Conservation (phyloP, 1,140 invertebrate species). For the Eupristina koningsbergeri region DNA sequence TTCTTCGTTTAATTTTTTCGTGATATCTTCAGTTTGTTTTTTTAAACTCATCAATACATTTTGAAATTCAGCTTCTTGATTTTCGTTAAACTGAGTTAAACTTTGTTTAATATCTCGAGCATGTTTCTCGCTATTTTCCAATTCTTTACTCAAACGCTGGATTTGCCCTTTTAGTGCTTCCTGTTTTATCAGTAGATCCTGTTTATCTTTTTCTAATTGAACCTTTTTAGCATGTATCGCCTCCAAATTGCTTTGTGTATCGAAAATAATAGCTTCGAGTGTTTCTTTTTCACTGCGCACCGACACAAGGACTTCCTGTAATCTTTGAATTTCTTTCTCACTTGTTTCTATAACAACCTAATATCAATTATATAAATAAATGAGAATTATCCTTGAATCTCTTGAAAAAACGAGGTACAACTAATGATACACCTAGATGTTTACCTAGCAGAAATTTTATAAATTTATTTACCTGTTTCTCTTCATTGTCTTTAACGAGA, state of each 20-base stretch:
- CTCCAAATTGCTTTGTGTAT: constrained; percentile 85
- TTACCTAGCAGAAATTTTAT: too few relatives aligned
- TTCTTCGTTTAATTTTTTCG: constrained; percentile 85
- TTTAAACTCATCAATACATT: constrained; percentile 82
- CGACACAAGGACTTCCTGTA: constrained; percentile 83
- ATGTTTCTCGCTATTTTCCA: constrained; percentile 83
- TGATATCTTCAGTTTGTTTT: constrained; percentile 81
- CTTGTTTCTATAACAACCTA: constrained; percentile 82
- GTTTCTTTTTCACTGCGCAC: constrained; percentile 86
- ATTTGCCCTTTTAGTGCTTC: constrained; percentile 82
- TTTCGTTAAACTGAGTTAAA: constrained; percentile 80
- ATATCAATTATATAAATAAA: constrained; percentile 9
- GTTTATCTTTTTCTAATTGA: constrained; percentile 83
- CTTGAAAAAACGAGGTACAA: too few relatives aligned
- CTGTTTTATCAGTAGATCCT: constrained; percentile 83
- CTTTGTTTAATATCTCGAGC: constrained; percentile 82
- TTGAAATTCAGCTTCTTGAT: constrained; percentile 85
- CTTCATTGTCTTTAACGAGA: constrained; percentile 86
- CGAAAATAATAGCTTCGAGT: constrained; percentile 85
- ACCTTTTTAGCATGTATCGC: constrained; percentile 79
- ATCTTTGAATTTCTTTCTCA: constrained; percentile 85
- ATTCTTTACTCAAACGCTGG: constrained; percentile 80
- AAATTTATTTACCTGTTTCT: constrained; percentile 77
- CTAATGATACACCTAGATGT: too few relatives aligned
- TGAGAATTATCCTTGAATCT: neutral